Evolutionary conservation across 2,888 invertebrate species (phyloP).

Genomic region (Plagiodera versicolora): DNA sequence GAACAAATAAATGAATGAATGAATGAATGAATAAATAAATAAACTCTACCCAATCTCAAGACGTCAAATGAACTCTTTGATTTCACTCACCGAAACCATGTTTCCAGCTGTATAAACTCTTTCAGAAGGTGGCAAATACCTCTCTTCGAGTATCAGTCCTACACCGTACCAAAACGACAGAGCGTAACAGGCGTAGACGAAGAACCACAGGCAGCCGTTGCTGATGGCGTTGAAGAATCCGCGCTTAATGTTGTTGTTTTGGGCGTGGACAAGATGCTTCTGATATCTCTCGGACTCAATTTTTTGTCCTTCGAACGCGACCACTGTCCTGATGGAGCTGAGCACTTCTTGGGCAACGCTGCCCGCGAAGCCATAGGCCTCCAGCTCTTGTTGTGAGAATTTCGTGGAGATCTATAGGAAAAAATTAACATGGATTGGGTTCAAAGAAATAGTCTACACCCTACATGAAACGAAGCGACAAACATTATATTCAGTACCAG

Average conservation of each 20-base stretch:
- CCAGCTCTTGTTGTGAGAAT: conserved; percentile 67
- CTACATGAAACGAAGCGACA: no score
- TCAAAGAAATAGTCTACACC: no score
- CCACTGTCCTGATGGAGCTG: conserved; percentile 72
- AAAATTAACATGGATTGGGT: not conserved
- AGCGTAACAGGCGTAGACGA: conserved; percentile 76
- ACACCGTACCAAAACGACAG: conserved; percentile 86
- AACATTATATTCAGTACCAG: no score
- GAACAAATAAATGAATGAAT: no score
- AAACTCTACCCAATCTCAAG: no score
- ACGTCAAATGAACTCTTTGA: no score
- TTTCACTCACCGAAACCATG: conserved; percentile 72
- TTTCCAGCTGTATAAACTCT: conserved; percentile 63
- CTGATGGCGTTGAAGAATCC: conserved; percentile 70
- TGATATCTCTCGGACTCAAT: conserved; percentile 72
- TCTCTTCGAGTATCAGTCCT: conserved; percentile 64
- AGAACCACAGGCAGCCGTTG: conserved; percentile 74
- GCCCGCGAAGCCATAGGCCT: conserved; percentile 75
- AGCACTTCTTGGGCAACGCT: conserved; percentile 78
- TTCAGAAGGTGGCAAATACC: conserved; percentile 41
- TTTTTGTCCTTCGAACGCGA: conserved; percentile 75
- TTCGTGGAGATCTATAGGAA: conserved; percentile 62
- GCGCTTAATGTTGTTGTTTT: conserved; percentile 69
- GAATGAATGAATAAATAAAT: no score
- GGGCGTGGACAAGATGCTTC: conserved; percentile 62